Conservation (phyloP, 2,797 vertebrate genomes). For the Mycteria americana region DNA sequence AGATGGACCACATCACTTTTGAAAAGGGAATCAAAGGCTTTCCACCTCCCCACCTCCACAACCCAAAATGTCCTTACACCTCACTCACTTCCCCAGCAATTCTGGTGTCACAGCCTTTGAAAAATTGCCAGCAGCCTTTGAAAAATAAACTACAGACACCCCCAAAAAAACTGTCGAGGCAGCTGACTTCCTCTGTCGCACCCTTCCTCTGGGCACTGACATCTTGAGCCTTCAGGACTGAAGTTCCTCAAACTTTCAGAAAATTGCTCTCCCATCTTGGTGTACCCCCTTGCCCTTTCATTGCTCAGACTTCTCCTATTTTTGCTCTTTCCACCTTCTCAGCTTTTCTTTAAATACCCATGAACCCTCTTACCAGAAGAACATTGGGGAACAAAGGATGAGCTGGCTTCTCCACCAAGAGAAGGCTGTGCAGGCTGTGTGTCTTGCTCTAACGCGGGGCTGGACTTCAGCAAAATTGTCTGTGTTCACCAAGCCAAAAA, state of each 20-base stretch:
- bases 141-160: not conserved
- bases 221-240: not conserved
- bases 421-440: too few relatives aligned
- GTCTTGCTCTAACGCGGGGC: accelerated
- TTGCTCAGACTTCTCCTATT: constrained; percentile 27
- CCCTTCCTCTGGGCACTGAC: not conserved
- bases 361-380: not conserved
- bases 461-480: not conserved
- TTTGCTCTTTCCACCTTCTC: constrained; percentile 4
- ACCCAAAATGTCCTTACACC: not conserved
- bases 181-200: not conserved
- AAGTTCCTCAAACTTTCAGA: constrained; percentile 37
- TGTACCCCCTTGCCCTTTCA: not conserved
- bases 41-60: not conserved
- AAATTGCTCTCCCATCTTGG: not conserved
- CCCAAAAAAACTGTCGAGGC: not conserved
- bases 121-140: not conserved
- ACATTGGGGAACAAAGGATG: not conserved
- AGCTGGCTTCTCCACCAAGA: not conserved
- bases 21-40: not conserved
- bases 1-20: not conserved
- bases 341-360: not conserved
- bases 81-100: not conserved
- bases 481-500: not conserved
- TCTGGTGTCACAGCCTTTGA: not conserved